Base-by-base conservation (phyloP, 2,113 vertebrate genomes). In the Indicator maculatus region DNA sequence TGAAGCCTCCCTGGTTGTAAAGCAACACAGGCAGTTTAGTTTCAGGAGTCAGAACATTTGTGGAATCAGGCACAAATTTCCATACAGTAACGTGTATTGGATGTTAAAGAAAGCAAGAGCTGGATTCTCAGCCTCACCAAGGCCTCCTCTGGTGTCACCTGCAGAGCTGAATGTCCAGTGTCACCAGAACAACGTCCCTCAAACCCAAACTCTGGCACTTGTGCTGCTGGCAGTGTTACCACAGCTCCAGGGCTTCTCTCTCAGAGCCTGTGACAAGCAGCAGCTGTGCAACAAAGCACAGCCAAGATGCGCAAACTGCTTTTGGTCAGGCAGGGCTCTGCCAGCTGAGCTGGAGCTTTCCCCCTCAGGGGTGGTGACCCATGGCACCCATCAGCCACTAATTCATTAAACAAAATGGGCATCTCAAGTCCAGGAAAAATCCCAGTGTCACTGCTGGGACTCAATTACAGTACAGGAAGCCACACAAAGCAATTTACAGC, bases 171-270 rank as follows among this genome's bases (percentile, higher is more conserved):
- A 36, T 4, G 11, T 28, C 33, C 33, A 14, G 19, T 38, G 9
- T n/a, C 5, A 31, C 16, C 27, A 36, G 19, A 39, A 73, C 5
- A 8, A 30, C 1, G 0, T 30, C 18, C n/a, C 5, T 21, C 26
- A 45, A 21, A 52, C 11, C 18, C n/a, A 66, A 52, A 67, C 33
- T 9, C 12, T 52, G 27, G 19, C 39, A 30, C 9, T 53, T n/a
- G 8, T 38, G 7, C 26, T 52, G 9, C 26, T 52, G 9, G 17
- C 47, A 85, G 44, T 21, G 30, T n/a, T 72, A 13, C 33, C 56
- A 16, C 13, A 76, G 44, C 7, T 89, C 39, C 33, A 44, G 13
- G 20, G 33, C 66, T 77, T 50, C 23, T 67, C 33, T 78, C 38
- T 78, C 56, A 45, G 36, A 69, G 19, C 9, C 23, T 64, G 31